phyloP scores from a whole-genome alignment of 2,888 invertebrate genomes.

The Julus scandinavius region DNA sequence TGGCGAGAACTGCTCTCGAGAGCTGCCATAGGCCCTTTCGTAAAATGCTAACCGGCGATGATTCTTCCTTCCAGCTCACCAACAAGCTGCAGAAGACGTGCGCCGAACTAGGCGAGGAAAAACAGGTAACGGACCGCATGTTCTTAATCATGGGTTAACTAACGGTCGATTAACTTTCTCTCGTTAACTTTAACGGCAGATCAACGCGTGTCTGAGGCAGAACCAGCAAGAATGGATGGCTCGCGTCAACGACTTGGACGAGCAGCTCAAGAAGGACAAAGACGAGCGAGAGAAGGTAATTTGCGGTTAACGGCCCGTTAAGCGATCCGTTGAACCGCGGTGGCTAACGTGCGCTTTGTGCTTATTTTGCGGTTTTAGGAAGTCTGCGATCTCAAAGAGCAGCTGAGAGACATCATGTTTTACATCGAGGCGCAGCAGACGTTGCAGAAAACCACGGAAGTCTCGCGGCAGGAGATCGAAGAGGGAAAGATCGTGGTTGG shows the following conservation, averaged over 20 bases:
- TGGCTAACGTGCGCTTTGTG: slow-evolving; percentile 5
- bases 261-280: slow-evolving; percentile 66
- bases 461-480: slow-evolving; percentile 65
- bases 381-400: slow-evolving; percentile 87
- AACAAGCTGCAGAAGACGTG: slow-evolving; percentile 74
- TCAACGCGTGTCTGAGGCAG: slow-evolving; percentile 79
- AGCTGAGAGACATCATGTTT: slow-evolving; percentile 96
- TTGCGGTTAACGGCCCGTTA: too few relatives aligned
- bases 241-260: slow-evolving; percentile 72
- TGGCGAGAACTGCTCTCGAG: too few relatives aligned
- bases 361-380: slow-evolving; percentile 68
- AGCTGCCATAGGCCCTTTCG: too few relatives aligned
- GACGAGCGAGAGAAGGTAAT: slow-evolving; percentile 66
- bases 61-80: slow-evolving; percentile 60
- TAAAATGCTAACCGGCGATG: not conserved
- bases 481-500: slow-evolving; percentile 66
- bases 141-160: too few relatives aligned
- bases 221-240: slow-evolving; percentile 80
- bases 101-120: slow-evolving; percentile 82
- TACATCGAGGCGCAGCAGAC: slow-evolving; percentile 87
- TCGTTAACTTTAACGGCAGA: slow-evolving; percentile 60
- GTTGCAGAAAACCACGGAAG: slow-evolving; percentile 62
- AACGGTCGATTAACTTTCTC: not conserved
- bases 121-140: slow-evolving; percentile 68
- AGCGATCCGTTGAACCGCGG: not conserved